These are phyloP conservation scores for Smittia aterrima DNA, from an alignment of 2,888 invertebrate genomes.

Conservation along the genomic window DNA sequence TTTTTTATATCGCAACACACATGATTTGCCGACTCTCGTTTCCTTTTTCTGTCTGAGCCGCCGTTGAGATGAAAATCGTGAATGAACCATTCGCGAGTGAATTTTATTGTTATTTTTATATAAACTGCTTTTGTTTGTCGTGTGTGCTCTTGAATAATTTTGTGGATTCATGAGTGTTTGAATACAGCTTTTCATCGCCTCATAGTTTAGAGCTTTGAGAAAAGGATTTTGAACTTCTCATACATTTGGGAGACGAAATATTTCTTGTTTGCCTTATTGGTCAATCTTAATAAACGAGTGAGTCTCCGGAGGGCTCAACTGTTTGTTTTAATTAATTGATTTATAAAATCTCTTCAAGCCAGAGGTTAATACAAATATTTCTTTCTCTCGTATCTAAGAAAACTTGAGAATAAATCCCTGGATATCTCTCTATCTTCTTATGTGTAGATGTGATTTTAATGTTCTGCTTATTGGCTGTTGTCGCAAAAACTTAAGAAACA, in stretches of 20 bases:
- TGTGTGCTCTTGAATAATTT: constrained; percentile 38
- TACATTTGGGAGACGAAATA: constrained; percentile 12
- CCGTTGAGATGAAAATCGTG: neutral
- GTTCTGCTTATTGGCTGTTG: neutral
- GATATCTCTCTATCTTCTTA: too few species aligned
- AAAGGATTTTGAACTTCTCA: neutral
- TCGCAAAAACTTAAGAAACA: neutral
- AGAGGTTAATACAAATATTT: too few species aligned
- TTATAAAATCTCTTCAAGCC: constrained; percentile 39
- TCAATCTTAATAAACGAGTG: neutral
- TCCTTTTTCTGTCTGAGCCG: constrained; percentile 25
- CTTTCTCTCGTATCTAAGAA: too few species aligned
- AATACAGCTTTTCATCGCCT: neutral
- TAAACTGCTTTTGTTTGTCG: neutral
- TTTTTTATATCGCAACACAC: constrained; percentile 26
- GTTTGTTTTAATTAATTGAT: constrained; percentile 38
- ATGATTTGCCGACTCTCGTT: constrained; percentile 21
- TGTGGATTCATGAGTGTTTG: constrained; percentile 17
- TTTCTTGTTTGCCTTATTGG: constrained; percentile 21
- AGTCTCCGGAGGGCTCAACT: neutral
- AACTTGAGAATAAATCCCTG: too few species aligned
- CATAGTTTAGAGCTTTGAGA: neutral
- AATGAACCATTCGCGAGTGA: constrained; percentile 12
- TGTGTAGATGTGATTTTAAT: constrained; percentile 33
- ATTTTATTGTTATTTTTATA: constrained; percentile 19